These are phyloP conservation scores for Radopholus similis DNA, from an alignment of 1,140 invertebrate species.

Conservation along the genomic window DNA sequence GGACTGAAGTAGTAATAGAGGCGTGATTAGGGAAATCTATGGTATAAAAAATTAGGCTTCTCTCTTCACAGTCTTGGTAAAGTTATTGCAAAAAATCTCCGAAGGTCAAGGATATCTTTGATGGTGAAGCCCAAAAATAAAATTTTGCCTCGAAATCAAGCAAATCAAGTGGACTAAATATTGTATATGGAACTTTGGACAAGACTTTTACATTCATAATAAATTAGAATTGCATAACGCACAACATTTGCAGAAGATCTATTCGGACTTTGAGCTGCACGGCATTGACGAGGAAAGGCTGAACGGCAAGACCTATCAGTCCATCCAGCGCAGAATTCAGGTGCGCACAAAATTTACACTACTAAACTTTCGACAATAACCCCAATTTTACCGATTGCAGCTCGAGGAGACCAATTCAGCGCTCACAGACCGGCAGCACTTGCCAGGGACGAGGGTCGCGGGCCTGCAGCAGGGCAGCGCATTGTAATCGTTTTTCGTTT, in stretches of 20 bases:
- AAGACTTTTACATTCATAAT: background rate
- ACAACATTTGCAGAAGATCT: constrained; percentile 99
- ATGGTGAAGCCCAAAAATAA: no score
- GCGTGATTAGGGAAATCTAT: no score
- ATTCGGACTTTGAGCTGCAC: constrained; percentile 96
- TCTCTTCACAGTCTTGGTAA: no score
- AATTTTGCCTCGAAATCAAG: no score
- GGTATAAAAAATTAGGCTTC: no score
- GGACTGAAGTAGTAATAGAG: no score
- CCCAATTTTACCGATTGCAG: no score
- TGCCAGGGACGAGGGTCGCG: constrained; percentile 1
- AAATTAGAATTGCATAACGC: background rate
- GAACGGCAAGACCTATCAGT: constrained; percentile 93
- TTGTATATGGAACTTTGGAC: constrained; percentile 57
- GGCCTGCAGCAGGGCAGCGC: background rate
- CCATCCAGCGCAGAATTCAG: constrained; percentile 77
- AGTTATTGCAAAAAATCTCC: no score
- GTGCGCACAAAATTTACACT: no score
- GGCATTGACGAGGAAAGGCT: constrained; percentile 95
- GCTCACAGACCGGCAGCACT: constrained; percentile 35
- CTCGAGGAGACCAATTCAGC: constrained; percentile 80
- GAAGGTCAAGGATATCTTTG: no score
- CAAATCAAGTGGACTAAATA: no score
- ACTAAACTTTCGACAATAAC: no score
- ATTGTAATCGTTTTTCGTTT: background rate